These are phyloP conservation scores for Micromys minutus DNA, from an alignment of 2,113 vertebrate genomes.

Conservation along the genomic window DNA sequence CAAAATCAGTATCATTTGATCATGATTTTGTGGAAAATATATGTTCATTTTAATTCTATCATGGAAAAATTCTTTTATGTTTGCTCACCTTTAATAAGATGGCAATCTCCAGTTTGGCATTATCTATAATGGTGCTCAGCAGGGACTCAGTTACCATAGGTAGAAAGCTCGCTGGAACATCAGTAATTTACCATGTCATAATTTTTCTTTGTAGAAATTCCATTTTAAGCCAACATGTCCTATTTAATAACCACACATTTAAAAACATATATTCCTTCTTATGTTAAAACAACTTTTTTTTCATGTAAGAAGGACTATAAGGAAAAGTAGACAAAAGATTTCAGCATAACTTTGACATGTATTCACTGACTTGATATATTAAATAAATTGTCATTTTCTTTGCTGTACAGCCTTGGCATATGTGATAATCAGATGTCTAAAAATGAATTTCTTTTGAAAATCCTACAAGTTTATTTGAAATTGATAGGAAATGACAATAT, in stretches of 20 bases:
- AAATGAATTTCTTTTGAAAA: constrained; percentile 34
- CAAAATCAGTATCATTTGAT: neutral
- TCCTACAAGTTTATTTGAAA: constrained; percentile 18
- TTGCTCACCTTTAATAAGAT: neutral
- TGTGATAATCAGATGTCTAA: constrained; percentile 24
- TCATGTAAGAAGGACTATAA: constrained; percentile 5
- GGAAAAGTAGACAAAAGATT: neutral
- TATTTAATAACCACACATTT: constrained; percentile 8
- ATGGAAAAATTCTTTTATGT: neutral
- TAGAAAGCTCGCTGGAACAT: neutral
- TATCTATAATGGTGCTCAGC: neutral
- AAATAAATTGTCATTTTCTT: constrained; percentile 16
- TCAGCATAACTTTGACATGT: neutral
- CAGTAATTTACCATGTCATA: neutral
- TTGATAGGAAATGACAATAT: neutral
- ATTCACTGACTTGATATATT: neutral
- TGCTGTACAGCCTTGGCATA: neutral
- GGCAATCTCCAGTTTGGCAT: neutral
- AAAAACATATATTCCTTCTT: neutral
- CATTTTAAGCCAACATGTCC: neutral
- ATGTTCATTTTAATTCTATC: neutral
- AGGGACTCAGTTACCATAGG: neutral
- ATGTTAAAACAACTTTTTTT: neutral
- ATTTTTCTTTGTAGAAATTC: neutral
- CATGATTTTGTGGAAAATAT: neutral